phyloP scores from a whole-genome alignment of 2,113 vertebrate genomes.

The Phrynosoma blainvillii region DNA sequence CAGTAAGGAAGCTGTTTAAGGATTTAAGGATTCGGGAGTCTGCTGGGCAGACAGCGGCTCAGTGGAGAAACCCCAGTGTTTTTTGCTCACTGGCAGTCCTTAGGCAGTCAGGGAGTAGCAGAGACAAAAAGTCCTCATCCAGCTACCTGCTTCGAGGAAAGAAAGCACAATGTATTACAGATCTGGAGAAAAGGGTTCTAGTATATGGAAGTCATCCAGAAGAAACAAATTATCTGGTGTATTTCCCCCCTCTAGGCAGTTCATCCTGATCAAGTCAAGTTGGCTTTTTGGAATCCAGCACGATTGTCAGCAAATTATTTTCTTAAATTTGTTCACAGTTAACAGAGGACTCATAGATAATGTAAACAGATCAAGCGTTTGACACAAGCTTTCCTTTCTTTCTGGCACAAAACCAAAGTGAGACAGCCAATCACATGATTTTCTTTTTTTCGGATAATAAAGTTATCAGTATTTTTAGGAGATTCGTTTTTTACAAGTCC shows the following conservation, averaged over 20 bases:
- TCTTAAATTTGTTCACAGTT: background rate
- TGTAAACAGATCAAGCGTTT: constrained; percentile 2
- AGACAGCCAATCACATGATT: no score
- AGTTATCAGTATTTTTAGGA: no score
- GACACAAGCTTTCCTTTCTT: background rate
- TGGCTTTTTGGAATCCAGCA: constrained; percentile 21
- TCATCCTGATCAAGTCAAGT: background rate
- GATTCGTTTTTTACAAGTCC: no score
- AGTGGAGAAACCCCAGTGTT: background rate
- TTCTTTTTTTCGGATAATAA: no score
- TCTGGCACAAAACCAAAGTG: no score
- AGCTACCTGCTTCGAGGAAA: background rate
- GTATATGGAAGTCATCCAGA: background rate
- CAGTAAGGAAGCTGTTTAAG: constrained; percentile 10
- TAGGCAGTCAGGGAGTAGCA: background rate
- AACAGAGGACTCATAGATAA: background rate
- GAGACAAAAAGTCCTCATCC: background rate
- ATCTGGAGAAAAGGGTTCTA: constrained; percentile 5
- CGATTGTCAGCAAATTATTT: background rate
- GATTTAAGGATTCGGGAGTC: background rate
- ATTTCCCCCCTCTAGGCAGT: background rate
- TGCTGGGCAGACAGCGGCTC: background rate
- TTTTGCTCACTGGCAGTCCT: constrained; percentile 8
- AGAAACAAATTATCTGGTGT: constrained; percentile 13
- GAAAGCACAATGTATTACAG: background rate